Conservation (phyloP, 2,113 vertebrate genomes). For the Fukomys damarensis region DNA sequence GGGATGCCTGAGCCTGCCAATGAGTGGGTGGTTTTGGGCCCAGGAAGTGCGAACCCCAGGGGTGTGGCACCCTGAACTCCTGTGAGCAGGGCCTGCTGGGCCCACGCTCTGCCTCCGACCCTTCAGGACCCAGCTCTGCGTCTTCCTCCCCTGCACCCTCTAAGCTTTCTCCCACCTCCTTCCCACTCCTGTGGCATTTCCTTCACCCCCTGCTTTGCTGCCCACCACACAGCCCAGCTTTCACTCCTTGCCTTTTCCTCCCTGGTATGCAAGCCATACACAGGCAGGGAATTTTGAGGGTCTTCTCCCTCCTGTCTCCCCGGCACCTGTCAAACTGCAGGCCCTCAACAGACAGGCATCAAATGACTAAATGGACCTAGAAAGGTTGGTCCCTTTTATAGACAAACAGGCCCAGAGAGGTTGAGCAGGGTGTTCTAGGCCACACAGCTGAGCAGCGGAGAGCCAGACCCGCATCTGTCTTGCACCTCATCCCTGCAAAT, state of each 20-base stretch:
- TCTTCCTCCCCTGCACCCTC: background rate
- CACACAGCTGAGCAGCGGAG: background rate
- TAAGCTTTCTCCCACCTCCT: background rate
- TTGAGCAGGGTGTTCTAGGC: background rate
- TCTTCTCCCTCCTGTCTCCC: background rate
- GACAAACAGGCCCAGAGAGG: background rate
- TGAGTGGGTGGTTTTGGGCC: background rate
- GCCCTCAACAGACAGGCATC: background rate
- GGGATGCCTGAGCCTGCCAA: background rate
- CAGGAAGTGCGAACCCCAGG: background rate
- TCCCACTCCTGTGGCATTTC: background rate
- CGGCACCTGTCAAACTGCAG: background rate
- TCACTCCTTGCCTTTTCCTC: background rate
- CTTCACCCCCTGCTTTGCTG: background rate
- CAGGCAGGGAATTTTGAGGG: background rate
- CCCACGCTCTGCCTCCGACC: background rate
- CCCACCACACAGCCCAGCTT: background rate
- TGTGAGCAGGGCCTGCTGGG: background rate
- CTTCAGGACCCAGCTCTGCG: background rate
- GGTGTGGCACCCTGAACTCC: background rate
- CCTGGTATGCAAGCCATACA: background rate
- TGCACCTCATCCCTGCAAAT: background rate
- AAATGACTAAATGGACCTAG: background rate
- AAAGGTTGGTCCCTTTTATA: background rate
- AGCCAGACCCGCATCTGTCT: background rate